Percentiles rank a stretch among this genome's conserved stretches.
Conservation (phyloP, 1,140 invertebrate genomes). For the Lepeophtheirus salmonis region DNA sequence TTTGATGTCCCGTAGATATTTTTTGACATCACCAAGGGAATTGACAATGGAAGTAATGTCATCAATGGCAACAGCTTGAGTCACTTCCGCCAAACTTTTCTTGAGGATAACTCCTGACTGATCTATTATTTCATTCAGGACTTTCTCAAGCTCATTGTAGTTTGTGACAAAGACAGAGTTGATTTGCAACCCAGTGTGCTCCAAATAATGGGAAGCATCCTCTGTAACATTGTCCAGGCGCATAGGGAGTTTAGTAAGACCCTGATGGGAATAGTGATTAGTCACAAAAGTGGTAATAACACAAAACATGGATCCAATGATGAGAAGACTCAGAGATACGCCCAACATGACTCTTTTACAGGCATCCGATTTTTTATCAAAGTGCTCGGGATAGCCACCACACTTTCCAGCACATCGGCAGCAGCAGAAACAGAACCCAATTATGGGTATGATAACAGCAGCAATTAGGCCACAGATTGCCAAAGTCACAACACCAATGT, state of each 20-base stretch:
- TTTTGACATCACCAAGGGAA: constrained; percentile 6
- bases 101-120: constrained; percentile 23
- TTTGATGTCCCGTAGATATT: constrained; percentile 7
- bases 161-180: constrained; percentile 22
- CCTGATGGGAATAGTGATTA: constrained; percentile 22
- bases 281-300: constrained; percentile 22
- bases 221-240: constrained; percentile 19
- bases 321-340: constrained; percentile 8
- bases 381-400: constrained; percentile 11
- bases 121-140: constrained; percentile 21
- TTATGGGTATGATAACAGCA: constrained; percentile 9
- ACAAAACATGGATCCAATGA: constrained; percentile 13
- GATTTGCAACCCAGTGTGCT: constrained; percentile 22
- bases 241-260: constrained; percentile 20
- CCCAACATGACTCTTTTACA: constrained; percentile 14
- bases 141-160: constrained; percentile 22
- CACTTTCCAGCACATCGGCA: constrained; percentile 17
- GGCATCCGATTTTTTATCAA: constrained; percentile 14
- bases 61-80: constrained; percentile 22
- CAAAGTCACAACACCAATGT: constrained; percentile 10
- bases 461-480: background rate
- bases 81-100: constrained; percentile 20
- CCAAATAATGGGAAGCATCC: constrained; percentile 22
- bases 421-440: constrained; percentile 13
- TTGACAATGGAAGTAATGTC: constrained; percentile 23